Percentiles rank a stretch among this genome's conserved stretches.
These are phyloP conservation scores for Rhinolophus ferrumequinum DNA, from an alignment of 2,113 vertebrate genomes.

Conservation along the genomic window DNA sequence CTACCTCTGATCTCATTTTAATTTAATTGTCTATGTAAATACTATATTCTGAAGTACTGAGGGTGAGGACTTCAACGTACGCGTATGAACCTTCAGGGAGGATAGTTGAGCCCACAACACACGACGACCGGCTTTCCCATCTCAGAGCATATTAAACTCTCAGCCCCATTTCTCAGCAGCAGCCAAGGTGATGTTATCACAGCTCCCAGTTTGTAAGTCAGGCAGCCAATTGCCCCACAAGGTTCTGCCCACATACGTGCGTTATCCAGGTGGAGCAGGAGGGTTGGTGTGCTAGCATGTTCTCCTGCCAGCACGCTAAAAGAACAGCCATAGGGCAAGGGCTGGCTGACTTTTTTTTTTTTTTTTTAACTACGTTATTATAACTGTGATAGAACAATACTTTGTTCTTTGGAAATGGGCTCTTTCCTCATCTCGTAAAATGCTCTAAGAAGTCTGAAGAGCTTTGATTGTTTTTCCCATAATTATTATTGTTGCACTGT, in stretches of 20 bases:
- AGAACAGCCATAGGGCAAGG: constrained; percentile 29
- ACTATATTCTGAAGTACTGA: not conserved
- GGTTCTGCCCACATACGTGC: not conserved
- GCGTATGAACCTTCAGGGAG: not conserved
- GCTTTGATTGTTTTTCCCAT: constrained; percentile 30
- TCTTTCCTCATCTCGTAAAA: constrained; percentile 53
- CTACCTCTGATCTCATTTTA: not conserved
- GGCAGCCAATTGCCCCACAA: not conserved
- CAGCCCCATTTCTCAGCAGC: not conserved
- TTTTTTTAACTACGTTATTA: not conserved
- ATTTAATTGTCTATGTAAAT: constrained; percentile 26
- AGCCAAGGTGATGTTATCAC: not conserved
- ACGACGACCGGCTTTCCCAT: not conserved
- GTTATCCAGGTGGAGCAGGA: constrained; percentile 6
- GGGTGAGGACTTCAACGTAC: not conserved
- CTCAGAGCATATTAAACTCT: not conserved
- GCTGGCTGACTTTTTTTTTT: not conserved
- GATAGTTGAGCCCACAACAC: not conserved
- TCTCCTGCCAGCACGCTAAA: not conserved
- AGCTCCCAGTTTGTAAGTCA: constrained; percentile 25
- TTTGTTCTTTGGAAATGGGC: constrained; percentile 66
- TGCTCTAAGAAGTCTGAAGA: constrained; percentile 2
- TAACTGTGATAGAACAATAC: constrained; percentile 51
- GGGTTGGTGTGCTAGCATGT: not conserved
- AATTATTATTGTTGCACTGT: not conserved